phyloP scores from a whole-genome alignment of 2,113 vertebrate genomes.

The Acinonyx jubatus region DNA sequence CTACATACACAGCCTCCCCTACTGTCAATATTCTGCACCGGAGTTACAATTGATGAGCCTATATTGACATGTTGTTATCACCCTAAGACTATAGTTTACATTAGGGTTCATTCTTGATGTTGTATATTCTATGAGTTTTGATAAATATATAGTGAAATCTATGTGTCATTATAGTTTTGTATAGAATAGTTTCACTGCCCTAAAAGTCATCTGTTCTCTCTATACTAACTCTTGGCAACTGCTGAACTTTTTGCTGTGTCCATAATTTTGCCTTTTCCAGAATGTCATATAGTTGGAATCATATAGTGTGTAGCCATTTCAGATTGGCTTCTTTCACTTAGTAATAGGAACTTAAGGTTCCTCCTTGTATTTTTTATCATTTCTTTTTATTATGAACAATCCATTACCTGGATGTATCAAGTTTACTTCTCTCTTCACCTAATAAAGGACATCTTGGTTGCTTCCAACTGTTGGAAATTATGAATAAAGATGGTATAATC shows the following conservation, averaged over 20 bases:
- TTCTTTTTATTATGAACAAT: neutral
- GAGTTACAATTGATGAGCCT: neutral
- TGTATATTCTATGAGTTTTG: neutral
- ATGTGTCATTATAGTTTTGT: neutral
- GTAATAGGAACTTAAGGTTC: neutral
- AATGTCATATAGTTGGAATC: neutral
- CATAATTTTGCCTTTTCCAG: neutral
- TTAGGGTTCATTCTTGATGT: neutral
- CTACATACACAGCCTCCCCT: neutral
- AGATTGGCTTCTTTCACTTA: neutral
- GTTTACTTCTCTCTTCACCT: neutral
- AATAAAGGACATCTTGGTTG: neutral
- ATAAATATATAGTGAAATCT: neutral
- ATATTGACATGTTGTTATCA: neutral
- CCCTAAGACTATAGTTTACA: neutral
- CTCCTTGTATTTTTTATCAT: neutral
- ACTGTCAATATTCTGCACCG: neutral
- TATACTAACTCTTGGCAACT: neutral
- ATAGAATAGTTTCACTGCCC: neutral
- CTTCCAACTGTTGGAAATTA: neutral
- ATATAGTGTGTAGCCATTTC: neutral
- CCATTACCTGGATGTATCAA: neutral
- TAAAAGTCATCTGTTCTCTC: neutral
- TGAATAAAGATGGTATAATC: neutral
- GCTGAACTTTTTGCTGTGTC: neutral